These are phyloP conservation scores for Falco concolor DNA, from an alignment of 2,797 vertebrate genomes.

Conservation along the genomic window DNA sequence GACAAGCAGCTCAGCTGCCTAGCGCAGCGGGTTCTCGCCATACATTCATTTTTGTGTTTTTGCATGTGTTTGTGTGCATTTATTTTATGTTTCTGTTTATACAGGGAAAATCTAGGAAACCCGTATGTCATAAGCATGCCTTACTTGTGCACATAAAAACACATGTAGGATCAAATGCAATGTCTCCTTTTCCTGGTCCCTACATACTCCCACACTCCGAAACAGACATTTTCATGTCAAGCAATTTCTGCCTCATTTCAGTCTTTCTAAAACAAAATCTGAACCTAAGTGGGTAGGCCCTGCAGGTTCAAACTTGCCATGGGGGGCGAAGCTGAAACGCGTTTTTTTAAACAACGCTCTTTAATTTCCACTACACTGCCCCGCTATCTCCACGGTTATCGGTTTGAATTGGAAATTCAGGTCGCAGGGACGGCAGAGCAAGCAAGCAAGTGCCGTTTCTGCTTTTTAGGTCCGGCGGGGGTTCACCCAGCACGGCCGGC, in stretches of 20 bases:
- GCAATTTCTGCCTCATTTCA: neutral
- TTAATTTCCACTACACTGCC: neutral
- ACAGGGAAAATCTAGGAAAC: neutral
- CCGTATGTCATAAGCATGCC: neutral
- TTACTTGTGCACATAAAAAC: neutral
- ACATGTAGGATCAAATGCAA: neutral
- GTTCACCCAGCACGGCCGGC: neutral
- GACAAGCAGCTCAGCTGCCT: neutral
- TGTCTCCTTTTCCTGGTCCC: neutral
- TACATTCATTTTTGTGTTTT: neutral
- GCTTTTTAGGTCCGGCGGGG: neutral
- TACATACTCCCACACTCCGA: rapidly evolving
- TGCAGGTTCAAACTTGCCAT: neutral
- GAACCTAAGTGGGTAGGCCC: neutral
- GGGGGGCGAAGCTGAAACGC: rapidly evolving
- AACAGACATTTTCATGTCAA: neutral
- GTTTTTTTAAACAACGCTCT: rapidly evolving
- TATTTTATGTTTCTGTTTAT: neutral
- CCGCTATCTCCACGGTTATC: rapidly evolving
- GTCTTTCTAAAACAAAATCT: neutral
- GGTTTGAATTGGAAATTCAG: too few species aligned
- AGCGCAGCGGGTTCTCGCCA: neutral
- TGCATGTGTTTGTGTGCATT: neutral
- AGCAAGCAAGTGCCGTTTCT: too few species aligned
- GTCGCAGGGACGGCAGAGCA: rapidly evolving